A percentile compares a stretch with the other conserved stretches of the same genome.
Evolutionary conservation across 1,140 invertebrate genomes (phyloP).

Genomic region (Caerostris darwini): DNA sequence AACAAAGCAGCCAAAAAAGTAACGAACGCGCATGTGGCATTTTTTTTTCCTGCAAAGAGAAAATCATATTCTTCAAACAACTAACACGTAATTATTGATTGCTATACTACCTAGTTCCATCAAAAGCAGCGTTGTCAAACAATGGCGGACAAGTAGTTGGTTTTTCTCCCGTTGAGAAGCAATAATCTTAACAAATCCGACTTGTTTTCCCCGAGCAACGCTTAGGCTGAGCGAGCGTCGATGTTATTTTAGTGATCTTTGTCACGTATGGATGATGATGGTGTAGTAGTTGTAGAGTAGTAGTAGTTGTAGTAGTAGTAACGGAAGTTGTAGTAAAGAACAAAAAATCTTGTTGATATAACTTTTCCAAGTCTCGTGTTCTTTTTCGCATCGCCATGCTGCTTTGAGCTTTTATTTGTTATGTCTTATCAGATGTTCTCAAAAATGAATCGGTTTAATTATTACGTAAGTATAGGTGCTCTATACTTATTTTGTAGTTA

Average conservation of each 20-base stretch:
- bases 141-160: constrained; percentile 29
- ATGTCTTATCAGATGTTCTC: background rate
- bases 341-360: constrained; percentile 29
- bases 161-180: background rate
- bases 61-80: constrained; percentile 60
- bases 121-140: constrained; percentile 63
- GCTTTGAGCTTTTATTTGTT: background rate
- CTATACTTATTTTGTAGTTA: background rate
- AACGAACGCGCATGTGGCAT: constrained; percentile 17
- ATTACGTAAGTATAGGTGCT: background rate
- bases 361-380: background rate
- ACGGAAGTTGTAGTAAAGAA: constrained; percentile 39
- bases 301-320: constrained; percentile 33
- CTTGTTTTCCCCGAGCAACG: background rate
- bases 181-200: background rate
- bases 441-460: constrained; percentile 6
- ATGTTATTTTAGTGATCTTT: constrained; percentile 24
- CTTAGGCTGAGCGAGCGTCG: constrained; percentile 2
- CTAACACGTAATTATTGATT: constrained; percentile 64
- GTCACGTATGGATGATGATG: constrained; percentile 36
- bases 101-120: constrained; percentile 58
- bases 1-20: background rate
- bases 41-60: constrained; percentile 56
- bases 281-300: background rate
- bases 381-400: background rate